A percentile compares a stretch with the other conserved stretches of the same genome.
These are phyloP conservation scores for Eupithecia exiguata DNA, from an alignment of 2,888 invertebrate genomes.

Conservation along the genomic window DNA sequence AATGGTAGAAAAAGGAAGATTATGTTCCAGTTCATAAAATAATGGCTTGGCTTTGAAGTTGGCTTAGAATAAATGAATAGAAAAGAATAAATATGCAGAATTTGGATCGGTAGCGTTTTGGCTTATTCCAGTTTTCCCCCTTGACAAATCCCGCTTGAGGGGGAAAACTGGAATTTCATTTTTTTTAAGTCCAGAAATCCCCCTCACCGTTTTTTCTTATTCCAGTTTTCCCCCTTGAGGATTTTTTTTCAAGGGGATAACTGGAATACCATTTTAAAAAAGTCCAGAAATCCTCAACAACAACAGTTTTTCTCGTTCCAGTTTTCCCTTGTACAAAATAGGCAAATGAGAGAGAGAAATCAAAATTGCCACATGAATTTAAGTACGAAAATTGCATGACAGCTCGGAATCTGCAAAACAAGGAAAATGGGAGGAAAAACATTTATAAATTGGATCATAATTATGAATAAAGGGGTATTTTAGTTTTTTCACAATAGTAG, in stretches of 20 bases:
- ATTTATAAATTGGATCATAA: neutral
- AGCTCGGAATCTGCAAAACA: neutral
- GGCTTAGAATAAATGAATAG: neutral
- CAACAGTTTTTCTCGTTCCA: no score
- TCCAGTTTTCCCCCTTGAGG: no score
- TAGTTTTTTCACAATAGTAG: neutral
- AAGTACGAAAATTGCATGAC: neutral
- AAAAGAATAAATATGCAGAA: neutral
- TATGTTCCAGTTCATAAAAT: slow-evolving; percentile 33
- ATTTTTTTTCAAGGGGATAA: no score
- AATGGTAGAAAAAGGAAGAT: slow-evolving; percentile 42
- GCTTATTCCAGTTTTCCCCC: no score
- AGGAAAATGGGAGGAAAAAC: neutral
- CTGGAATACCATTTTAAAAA: no score
- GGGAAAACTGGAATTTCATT: no score
- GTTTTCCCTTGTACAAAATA: neutral
- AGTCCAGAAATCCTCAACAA: no score
- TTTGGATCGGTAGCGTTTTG: neutral
- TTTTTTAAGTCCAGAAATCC: no score
- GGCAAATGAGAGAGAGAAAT: no score
- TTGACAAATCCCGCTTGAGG: no score
- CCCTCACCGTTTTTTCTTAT: no score
- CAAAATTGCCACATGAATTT: no score
- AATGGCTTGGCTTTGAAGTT: neutral
- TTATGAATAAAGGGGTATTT: neutral